A percentile compares a stretch with the other conserved stretches of the same genome.
Conservation (phyloP, 2,113 vertebrate species). For the Pogona vitticeps region DNA sequence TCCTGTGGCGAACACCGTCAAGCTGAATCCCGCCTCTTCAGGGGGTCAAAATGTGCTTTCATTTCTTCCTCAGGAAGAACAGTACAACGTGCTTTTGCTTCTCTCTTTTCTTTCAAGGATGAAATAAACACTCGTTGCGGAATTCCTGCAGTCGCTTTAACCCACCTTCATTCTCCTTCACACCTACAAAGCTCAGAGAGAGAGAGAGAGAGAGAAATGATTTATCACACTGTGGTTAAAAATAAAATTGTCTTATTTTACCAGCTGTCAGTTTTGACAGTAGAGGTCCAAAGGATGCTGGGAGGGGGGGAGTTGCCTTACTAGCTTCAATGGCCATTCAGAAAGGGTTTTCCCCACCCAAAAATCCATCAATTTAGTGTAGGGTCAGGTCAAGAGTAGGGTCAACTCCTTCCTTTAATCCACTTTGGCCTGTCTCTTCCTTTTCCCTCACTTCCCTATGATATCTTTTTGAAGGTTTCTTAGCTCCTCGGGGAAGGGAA, state of each 20-base stretch:
- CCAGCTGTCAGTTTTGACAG: constrained; percentile 59
- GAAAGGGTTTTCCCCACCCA: constrained; percentile 30
- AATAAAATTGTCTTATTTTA: constrained; percentile 64
- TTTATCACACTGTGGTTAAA: constrained; percentile 58
- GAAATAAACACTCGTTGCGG: background rate
- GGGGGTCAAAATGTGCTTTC: background rate
- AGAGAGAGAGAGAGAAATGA: constrained; percentile 17
- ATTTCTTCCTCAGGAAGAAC: background rate
- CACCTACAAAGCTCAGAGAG: background rate
- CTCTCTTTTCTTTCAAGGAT: background rate
- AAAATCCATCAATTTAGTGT: constrained; percentile 45
- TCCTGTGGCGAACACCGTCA: background rate
- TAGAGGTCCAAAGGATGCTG: background rate
- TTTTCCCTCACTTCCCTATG: constrained; percentile 55
- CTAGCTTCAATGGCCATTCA: constrained; percentile 42
- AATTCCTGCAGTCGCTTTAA: background rate
- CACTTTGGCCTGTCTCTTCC: constrained; percentile 59
- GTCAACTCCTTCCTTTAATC: constrained; percentile 63
- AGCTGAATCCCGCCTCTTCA: background rate
- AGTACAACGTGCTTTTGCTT: background rate
- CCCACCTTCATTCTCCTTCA: background rate
- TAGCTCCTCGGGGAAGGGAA: constrained; percentile 52
- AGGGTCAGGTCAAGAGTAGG: constrained; percentile 49
- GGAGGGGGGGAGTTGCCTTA: background rate
- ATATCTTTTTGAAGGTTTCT: constrained; percentile 69